A percentile compares a stretch with the other conserved stretches of the same genome.
Conservation (phyloP, 2,113 vertebrate species). For the Vulpes ferrilata region DNA sequence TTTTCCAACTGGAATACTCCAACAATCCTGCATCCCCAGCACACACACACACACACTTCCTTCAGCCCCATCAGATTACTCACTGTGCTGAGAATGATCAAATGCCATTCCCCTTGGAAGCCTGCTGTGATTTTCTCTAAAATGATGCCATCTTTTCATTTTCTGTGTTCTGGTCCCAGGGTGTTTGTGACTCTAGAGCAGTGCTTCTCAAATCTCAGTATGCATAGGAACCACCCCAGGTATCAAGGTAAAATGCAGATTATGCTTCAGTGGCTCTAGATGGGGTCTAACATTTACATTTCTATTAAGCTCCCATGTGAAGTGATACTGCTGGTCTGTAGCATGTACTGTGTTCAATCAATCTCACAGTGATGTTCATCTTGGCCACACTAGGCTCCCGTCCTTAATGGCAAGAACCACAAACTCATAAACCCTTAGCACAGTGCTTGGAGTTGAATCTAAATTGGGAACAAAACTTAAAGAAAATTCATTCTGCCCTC, state of each 20-base stretch:
- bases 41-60: neutral
- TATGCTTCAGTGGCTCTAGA: neutral
- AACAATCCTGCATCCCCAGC: neutral
- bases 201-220: neutral
- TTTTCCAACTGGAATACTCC: neutral
- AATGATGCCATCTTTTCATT: neutral
- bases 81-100: neutral
- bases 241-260: neutral
- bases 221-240: neutral
- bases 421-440: neutral
- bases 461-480: neutral
- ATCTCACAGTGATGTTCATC: neutral
- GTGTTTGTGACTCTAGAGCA: neutral
- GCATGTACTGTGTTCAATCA: fast-evolving
- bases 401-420: neutral
- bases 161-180: neutral
- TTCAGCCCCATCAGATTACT: neutral
- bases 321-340: neutral
- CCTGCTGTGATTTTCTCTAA: neutral
- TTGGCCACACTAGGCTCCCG: neutral
- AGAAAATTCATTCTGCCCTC: neutral
- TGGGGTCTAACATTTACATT: neutral
- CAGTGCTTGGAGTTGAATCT: neutral
- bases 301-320: neutral
- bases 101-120: conserved; percentile 18